A percentile compares a stretch with the other conserved stretches of the same genome.
These are phyloP conservation scores for Drepana arcuata DNA, from an alignment of 1,140 invertebrate species.

Conservation along the genomic window DNA sequence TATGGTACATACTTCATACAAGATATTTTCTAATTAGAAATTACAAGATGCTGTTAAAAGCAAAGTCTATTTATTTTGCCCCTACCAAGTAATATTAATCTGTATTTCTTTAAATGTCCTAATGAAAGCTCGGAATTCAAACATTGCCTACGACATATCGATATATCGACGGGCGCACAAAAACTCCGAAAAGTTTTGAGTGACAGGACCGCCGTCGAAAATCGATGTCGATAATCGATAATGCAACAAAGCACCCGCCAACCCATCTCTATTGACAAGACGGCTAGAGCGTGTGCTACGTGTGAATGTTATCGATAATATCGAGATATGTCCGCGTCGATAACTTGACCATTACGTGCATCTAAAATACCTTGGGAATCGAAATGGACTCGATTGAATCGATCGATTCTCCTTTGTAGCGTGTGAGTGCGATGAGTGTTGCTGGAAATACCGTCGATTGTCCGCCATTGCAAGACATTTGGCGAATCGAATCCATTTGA, in stretches of 20 bases:
- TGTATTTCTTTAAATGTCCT: no score
- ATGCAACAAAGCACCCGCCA: slow-evolving; percentile 56
- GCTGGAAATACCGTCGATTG: slow-evolving; percentile 10
- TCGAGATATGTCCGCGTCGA: slow-evolving; percentile 54
- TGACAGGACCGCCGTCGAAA: slow-evolving; percentile 66
- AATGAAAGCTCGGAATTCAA: background rate
- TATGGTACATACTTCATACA: no score
- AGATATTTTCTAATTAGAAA: no score
- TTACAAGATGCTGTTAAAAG: no score
- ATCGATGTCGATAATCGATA: slow-evolving; percentile 61
- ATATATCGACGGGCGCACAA: slow-evolving; percentile 48
- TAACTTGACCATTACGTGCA: slow-evolving; percentile 57
- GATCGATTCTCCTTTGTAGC: slow-evolving; percentile 20
- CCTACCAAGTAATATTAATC: no score
- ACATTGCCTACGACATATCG: slow-evolving; percentile 26
- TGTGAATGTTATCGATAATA: slow-evolving; percentile 65
- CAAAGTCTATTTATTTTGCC: no score
- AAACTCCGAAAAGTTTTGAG: slow-evolving; percentile 57
- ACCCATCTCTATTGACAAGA: slow-evolving; percentile 56
- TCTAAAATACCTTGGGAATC: slow-evolving; percentile 41
- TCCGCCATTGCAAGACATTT: no score
- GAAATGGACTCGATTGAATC: slow-evolving; percentile 42
- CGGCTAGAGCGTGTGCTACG: slow-evolving; percentile 60
- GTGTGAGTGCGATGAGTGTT: slow-evolving; percentile 13
- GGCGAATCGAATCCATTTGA: no score